Base-by-base conservation (phyloP, 2,113 vertebrate species). In the Elephas maximus region DNA sequence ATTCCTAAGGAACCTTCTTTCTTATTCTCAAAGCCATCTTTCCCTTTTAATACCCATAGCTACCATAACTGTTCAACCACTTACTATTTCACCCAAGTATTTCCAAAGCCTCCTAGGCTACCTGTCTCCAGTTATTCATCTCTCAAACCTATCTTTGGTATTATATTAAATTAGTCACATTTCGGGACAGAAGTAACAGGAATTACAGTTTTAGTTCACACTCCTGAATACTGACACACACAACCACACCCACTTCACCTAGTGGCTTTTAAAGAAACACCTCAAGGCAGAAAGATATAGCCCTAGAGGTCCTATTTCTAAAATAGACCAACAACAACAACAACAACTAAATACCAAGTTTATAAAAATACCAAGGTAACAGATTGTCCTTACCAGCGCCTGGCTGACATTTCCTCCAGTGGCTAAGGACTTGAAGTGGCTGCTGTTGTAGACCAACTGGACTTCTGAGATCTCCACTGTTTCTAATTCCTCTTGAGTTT, bases 331-430 rank as follows among this genome's bases (percentile, higher is more conserved):
- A 65, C n/a, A 73, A 48, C 5, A 71, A 65, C n/a, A 73, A 48
- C 33, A 81, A 92, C 18, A 96, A n/a, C 78, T 95, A 44, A 79
- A 86, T 14, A 91, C 45, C 84, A 69, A 51, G 17, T 53, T 78
- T 60, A 94, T 81, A 84, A 37, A 67, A 60, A 15, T 24, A 8
- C 51, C 67, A 92, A 67, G 15, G 33, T 60, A 28, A 79, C 0
- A 1, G 8, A 60, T 20, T 1, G n/a, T 2, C 20, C 97, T 98
- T 98, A 99, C 99, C 99, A 99, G 98, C 20, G 99, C 99, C 98
- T 99, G 99, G 51, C 99, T 99, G 92, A 99, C 99, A 0, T 99
- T 99, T 80, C 99, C 99, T 96, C 99, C 99, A 0, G 99, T 99
- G 87, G 99, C 99, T 77, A 99, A 96, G 0, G 99, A 99, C 97